Conservation (phyloP, 1,140 invertebrate species). For the Archegozetes longisetosus region DNA sequence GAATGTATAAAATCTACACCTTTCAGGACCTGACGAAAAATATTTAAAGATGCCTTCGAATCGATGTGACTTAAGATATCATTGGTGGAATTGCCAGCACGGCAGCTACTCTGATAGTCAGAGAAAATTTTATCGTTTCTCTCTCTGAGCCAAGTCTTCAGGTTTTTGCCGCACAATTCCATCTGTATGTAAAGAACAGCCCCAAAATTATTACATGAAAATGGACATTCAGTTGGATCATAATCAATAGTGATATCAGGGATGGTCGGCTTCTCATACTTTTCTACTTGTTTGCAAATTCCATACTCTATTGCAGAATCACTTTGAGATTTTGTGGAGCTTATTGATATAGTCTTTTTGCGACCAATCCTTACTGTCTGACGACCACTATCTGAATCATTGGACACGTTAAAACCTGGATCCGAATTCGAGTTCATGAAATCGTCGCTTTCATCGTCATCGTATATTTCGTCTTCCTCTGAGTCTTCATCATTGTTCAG, state of each 20-base stretch:
- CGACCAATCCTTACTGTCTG: neutral
- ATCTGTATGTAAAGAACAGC: conserved; percentile 63
- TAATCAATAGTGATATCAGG: neutral
- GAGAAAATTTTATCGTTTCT: conserved; percentile 31
- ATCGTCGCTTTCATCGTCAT: neutral
- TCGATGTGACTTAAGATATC: conserved; percentile 18
- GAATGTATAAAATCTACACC: conserved; percentile 63
- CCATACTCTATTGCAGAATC: too few species aligned
- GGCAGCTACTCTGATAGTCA: neutral
- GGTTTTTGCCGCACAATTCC: conserved; percentile 53
- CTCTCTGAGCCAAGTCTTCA: conserved; percentile 50
- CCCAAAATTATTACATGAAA: conserved; percentile 26
- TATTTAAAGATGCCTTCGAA: conserved; percentile 34
- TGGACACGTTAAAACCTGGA: too few species aligned
- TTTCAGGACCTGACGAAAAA: conserved; percentile 49
- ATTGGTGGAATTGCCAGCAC: neutral
- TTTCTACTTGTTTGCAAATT: neutral
- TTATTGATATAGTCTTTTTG: neutral
- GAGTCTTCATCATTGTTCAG: neutral
- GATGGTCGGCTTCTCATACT: neutral
- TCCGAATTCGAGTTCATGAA: neutral
- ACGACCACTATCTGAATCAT: neutral
- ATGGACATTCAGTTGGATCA: neutral
- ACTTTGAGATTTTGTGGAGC: neutral
- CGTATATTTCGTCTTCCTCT: neutral